Base-by-base conservation (phyloP, 2,797 vertebrate genomes). In the Pipistrellus kuhlii region DNA sequence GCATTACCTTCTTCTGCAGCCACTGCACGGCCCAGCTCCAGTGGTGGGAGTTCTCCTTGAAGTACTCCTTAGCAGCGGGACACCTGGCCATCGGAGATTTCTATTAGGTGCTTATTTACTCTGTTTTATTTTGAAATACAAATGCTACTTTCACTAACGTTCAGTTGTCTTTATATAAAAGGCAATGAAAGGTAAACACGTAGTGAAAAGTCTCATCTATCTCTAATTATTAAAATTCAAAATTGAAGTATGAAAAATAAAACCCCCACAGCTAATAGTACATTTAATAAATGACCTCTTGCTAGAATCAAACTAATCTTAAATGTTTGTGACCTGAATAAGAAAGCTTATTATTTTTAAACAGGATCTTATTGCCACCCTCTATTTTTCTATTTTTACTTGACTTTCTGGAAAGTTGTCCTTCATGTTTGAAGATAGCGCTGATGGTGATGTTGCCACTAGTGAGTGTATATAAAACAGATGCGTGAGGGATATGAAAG, bases 21-120 rank as follows among this genome's bases (percentile, higher is more conserved):
- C 99, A 99, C 98, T 99, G 99, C 25, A 99, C 99, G 1, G 99
- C 99, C 99, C 99, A 99, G 83, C 99, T 99, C 99, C 99, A 99
- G 95, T 99, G 99, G 91, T 99, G 99, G 17, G 99, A 99, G 96
- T 99, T 98, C 93, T 99, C 99, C 97, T 99, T 99, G 98, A 99
- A 99, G 97, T 99, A 99, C 90, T 99, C 99, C 97, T 99, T 99
- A 72, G 99, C 99, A 92, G 99, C 99, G 95, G 98, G 96, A 97
- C 99, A 99, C 98, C 99, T 99, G 97, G 75, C 13, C 62, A 95
- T 80, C 48, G 10, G 85, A 96, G 0, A 88, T 5, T 78, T 68
- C 62, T 12, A 72, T 94, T 55, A 97, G 38, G 83, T 1, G 71
- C 20, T 38, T 46, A 17, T 59, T 91, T 38, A 64, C 35, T 27